Base-by-base conservation (phyloP, 64 coral and sea anemone genomes). In the Cladopsammia gracilis region DNA sequence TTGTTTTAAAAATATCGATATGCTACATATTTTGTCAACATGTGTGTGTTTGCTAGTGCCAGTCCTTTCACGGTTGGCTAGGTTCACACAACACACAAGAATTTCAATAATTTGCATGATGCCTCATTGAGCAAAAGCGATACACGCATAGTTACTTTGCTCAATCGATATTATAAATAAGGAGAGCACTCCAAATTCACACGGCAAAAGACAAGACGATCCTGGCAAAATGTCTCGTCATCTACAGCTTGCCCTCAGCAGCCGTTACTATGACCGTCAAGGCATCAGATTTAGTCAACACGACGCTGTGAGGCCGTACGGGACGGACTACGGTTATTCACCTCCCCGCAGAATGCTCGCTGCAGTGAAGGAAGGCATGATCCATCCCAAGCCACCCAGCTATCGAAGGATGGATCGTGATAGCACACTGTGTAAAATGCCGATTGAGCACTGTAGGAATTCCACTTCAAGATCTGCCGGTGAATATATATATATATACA, bases 371-470 rank as follows among this genome's bases (percentile, higher is more conserved):
- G 91, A 96, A 59, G 94, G 91, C 51, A 99, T 99, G 94, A 74
- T 96, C 62, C 98, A 99, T 94, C 94, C 98, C 0, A 94, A 99
- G 54, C 98, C 94, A 66, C 98, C 98, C 77, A 94, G 88, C 13
- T 96, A 96, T 73, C 87, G 94, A 52, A 76, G 71, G 23, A 88
- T 99, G 62, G 98, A 99, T 71, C 92, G 92, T 60, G 98, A 99
- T 77, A 79, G 46, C 49, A 67, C 93, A 43, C 61, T 99, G 66
- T 71, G 94, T 50, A 99, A 99, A 92, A 67, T 99, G 25, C 98
- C 98, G 43, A 99, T 99, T 70, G 98, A 99, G 26, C 98, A 99
- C 75, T 94, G 90, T n/a, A 93, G 98, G 73, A 96, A 88, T 44
- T 99, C 98, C 11, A 96, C 98, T 48, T 99, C 98, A 5, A 96